Percentiles rank a stretch among this genome's conserved stretches.
These are phyloP conservation scores for Coturnix japonica DNA, from an alignment of 2,113 vertebrate genomes.

Conservation along the genomic window DNA sequence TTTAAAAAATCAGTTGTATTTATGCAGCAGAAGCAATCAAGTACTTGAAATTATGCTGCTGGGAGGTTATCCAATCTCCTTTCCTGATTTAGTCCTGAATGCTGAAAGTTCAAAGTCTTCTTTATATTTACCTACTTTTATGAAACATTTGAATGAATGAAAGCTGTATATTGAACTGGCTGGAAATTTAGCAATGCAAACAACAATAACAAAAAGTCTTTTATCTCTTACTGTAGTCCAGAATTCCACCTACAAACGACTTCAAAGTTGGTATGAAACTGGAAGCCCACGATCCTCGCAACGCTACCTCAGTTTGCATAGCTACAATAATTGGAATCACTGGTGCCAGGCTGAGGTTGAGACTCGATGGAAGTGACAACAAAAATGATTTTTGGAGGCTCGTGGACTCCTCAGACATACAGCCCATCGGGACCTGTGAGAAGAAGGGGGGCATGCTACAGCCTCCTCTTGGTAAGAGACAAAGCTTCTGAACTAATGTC, in stretches of 20 bases:
- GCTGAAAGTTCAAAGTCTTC: not conserved
- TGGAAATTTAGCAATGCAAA: not conserved
- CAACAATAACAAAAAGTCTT: constrained; percentile 11
- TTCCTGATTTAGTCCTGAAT: not conserved
- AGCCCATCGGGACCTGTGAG: constrained; percentile 94
- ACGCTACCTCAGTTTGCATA: constrained; percentile 90
- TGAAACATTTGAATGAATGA: not conserved
- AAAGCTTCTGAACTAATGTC: not conserved
- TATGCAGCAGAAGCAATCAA: not conserved
- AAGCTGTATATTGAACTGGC: not conserved
- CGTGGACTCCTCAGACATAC: constrained; percentile 95
- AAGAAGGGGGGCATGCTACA: constrained; percentile 96
- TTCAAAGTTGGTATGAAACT: constrained; percentile 98
- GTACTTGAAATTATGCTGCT: not conserved
- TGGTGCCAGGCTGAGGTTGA: constrained; percentile 88
- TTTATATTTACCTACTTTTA: not conserved
- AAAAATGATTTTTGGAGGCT: constrained; percentile 98
- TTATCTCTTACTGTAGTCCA: constrained; percentile 78
- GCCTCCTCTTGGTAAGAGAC: constrained; percentile 89
- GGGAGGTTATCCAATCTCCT: not conserved
- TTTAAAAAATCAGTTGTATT: not conserved
- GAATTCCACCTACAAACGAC: constrained; percentile 89
- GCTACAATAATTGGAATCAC: constrained; percentile 92
- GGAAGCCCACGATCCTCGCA: constrained; percentile 93
- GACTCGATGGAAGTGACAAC: constrained; percentile 94